These are phyloP conservation scores for Pardalotus punctatus DNA, from an alignment of 2,113 vertebrate genomes.

Conservation along the genomic window DNA sequence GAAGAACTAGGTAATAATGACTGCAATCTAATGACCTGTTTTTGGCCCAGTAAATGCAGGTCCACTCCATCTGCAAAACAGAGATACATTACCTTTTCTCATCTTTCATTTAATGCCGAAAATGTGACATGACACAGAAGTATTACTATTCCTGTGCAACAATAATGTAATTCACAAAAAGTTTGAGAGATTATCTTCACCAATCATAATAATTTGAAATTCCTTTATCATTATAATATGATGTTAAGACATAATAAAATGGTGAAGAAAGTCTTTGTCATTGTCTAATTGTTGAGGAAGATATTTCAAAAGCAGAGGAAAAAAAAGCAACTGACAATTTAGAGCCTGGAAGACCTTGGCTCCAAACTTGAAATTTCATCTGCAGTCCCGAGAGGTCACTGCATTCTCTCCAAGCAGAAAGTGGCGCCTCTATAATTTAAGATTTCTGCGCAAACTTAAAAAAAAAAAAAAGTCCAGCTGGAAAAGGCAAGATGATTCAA, in stretches of 20 bases:
- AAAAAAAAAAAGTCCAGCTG: not conserved
- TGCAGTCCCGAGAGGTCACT: slow-evolving; percentile 6
- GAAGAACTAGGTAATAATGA: not conserved
- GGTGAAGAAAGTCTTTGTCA: not conserved
- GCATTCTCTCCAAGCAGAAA: slow-evolving; percentile 17
- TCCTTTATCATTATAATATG: not conserved
- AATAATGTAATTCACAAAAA: not conserved
- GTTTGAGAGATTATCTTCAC: not conserved
- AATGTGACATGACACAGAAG: not conserved
- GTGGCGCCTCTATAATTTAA: not conserved
- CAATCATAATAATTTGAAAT: not conserved
- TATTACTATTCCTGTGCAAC: not conserved
- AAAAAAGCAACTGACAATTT: not conserved
- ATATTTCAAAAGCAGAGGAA: not conserved
- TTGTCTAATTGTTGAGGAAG: not conserved
- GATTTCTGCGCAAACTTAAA: not conserved
- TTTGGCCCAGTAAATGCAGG: not conserved
- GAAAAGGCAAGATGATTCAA: slow-evolving; percentile 23
- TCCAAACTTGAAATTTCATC: slow-evolving; percentile 10
- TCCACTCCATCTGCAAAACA: not conserved
- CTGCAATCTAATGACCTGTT: not conserved
- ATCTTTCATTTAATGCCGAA: not conserved
- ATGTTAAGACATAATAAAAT: not conserved
- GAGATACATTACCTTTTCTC: not conserved
- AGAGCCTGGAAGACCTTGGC: slow-evolving; percentile 18